A percentile compares a stretch with the other conserved stretches of the same genome.
These are phyloP conservation scores for Notamacropus eugenii DNA, from an alignment of 2,797 vertebrate species.

Conservation along the genomic window DNA sequence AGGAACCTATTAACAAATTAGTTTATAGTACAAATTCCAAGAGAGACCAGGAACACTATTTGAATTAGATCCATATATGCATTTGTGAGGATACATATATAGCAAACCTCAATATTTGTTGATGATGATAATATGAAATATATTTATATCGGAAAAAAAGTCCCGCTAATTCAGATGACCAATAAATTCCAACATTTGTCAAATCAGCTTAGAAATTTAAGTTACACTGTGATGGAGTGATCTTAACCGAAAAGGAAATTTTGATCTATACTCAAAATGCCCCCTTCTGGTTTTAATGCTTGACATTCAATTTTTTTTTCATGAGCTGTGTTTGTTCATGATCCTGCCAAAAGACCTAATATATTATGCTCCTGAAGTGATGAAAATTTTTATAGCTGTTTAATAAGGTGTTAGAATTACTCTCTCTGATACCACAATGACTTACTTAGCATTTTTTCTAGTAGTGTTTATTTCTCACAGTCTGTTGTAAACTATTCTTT, in stretches of 20 bases:
- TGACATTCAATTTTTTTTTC: background rate
- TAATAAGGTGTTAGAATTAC: background rate
- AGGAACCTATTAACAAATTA: slow-evolving; percentile 78
- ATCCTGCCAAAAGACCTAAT: background rate
- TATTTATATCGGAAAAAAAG: slow-evolving; percentile 57
- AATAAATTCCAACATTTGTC: slow-evolving; percentile 50
- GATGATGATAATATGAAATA: slow-evolving; percentile 50
- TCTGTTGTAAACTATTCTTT: background rate
- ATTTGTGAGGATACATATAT: slow-evolving; percentile 14
- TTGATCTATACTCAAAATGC: background rate
- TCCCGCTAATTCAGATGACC: background rate
- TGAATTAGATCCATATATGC: slow-evolving; percentile 53
- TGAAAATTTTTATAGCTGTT: background rate
- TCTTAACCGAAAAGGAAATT: background rate
- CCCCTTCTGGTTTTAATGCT: background rate
- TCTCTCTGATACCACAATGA: background rate
- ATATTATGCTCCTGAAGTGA: background rate
- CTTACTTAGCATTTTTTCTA: background rate
- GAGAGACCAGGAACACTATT: slow-evolving; percentile 43
- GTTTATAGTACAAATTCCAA: slow-evolving; percentile 63
- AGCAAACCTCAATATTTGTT: slow-evolving; percentile 45
- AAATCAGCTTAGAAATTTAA: slow-evolving; percentile 26
- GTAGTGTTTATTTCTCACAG: background rate
- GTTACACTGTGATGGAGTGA: background rate
- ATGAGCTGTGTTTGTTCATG: background rate